Conservation (phyloP, 1,140 invertebrate genomes). For the Colletes latitarsis region DNA sequence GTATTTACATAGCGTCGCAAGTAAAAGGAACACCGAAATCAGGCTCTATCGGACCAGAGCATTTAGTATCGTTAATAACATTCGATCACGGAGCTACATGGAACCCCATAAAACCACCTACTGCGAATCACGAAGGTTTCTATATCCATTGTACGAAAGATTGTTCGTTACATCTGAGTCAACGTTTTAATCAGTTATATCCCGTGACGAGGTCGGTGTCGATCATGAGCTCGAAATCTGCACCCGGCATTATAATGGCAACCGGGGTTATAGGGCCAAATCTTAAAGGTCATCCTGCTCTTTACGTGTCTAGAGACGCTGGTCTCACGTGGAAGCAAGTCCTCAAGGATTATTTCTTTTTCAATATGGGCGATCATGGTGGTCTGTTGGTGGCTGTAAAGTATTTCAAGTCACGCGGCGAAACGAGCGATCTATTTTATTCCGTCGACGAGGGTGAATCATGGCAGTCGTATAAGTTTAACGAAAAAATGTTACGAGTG, state of each 20-base stretch:
- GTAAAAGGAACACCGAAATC: slow-evolving; percentile 82
- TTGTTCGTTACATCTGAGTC: slow-evolving; percentile 93
- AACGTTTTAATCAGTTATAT: slow-evolving; percentile 91
- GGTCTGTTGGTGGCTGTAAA: slow-evolving; percentile 92
- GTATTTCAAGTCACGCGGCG: slow-evolving; percentile 87
- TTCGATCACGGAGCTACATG: slow-evolving; percentile 94
- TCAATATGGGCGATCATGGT: slow-evolving; percentile 95
- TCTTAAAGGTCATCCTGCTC: slow-evolving; percentile 89
- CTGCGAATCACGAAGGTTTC: slow-evolving; percentile 85
- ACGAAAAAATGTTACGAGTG: slow-evolving; percentile 86
- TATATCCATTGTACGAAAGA: slow-evolving; percentile 85
- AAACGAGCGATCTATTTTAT: slow-evolving; percentile 90
- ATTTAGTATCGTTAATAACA: slow-evolving; percentile 91
- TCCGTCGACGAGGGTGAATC: slow-evolving; percentile 93
- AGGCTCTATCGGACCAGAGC: slow-evolving; percentile 85
- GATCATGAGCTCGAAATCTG: slow-evolving; percentile 93
- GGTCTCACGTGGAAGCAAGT: slow-evolving; percentile 92
- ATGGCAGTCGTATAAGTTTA: slow-evolving; percentile 88
- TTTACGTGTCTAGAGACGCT: slow-evolving; percentile 92
- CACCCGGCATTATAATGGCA: slow-evolving; percentile 93
- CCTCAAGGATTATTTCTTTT: slow-evolving; percentile 92
- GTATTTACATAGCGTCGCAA: slow-evolving; percentile 94
- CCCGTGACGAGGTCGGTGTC: slow-evolving; percentile 88
- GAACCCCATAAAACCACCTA: slow-evolving; percentile 87
- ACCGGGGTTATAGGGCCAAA: slow-evolving; percentile 90